Conservation (phyloP, 2,797 vertebrate species). For the Aldrovandia affinis region DNA sequence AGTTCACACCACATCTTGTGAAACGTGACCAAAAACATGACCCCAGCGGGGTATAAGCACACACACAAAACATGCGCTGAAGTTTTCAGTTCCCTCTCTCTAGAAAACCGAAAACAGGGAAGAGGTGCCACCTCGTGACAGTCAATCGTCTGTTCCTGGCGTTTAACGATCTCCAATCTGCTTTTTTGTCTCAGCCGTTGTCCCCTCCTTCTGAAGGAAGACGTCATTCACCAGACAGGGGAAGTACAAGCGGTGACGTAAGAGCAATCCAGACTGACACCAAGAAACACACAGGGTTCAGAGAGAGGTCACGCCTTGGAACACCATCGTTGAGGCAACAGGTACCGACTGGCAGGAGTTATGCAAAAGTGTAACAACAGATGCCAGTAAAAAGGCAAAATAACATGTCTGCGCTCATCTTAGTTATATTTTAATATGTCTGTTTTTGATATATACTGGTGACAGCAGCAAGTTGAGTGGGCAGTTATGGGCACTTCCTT, state of each 20-base stretch:
- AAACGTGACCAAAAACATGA: slow-evolving; percentile 41
- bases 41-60: background rate
- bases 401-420: slow-evolving; percentile 51
- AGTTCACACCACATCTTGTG: background rate
- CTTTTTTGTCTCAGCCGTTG: slow-evolving; percentile 46
- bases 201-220: slow-evolving; percentile 51
- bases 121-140: slow-evolving; percentile 22
- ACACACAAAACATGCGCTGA: slow-evolving; percentile 34
- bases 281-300: slow-evolving; percentile 60
- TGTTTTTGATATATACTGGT: slow-evolving; percentile 35
- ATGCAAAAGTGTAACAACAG: slow-evolving; percentile 12
- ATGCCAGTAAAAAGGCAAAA: slow-evolving; percentile 42
- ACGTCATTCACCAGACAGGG: slow-evolving; percentile 50
- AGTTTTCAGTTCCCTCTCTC: slow-evolving; percentile 36
- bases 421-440: slow-evolving; percentile 26
- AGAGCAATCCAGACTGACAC: slow-evolving; percentile 39
- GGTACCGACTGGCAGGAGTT: slow-evolving; percentile 29
- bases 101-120: slow-evolving; percentile 27
- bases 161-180: slow-evolving; percentile 54
- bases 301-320: slow-evolving; percentile 53
- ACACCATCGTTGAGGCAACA: slow-evolving; percentile 30
- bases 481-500: slow-evolving; percentile 21
- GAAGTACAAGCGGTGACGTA: slow-evolving; percentile 41
- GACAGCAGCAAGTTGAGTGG: slow-evolving; percentile 22
- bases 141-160: slow-evolving; percentile 43